Evolutionary conservation across 2,888 invertebrate genomes (phyloP), one percentile per base, ranked within the genome.

Genomic region (Carpatolechia fugitivella): DNA sequence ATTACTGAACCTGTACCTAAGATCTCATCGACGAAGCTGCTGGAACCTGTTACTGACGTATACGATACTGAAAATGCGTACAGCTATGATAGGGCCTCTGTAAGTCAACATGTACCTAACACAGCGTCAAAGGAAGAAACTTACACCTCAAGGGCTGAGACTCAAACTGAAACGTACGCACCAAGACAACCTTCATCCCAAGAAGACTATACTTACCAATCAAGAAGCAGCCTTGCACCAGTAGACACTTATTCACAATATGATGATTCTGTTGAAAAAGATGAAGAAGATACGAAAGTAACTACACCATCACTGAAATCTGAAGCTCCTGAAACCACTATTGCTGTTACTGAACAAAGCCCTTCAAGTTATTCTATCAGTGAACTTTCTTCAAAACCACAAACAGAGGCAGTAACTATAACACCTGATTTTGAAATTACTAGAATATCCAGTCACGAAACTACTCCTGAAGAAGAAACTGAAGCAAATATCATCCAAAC

Each of bases 61-160:
- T 75, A 76, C 31, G 89, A 89, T 44, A 85, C 84, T 1, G 89
- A 84, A 67, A 86, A 88, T 57, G 87, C 90, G 16, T 86, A 88
- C 56, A 85, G 85, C 29, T 79, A 87, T 57, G 87, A 89, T 60
- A 82, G 77, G 65, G 67, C 70, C 1, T 75, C 84, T 30, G 70
- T 86, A 56, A 83, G 78, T 24, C 79, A 81, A 58, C 75, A 77
- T 18, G 65, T 64, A 54, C 54, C 65, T 14, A 74, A 76, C 54
- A 58, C 67, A n/a, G 73, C 79, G 24, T 62, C 70, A 13, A 78
- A 68, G 35, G 80, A 80, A 57, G 72, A 78, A 55, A 54, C 66
- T 52, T 65, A 69, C 13, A 65, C 67, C n/a, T 63, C 71, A 38
- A 73, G 69, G 55, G 64, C 68, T 30, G 49, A 55, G 38, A 76